phyloP scores from a whole-genome alignment of 2,113 vertebrate species.

The Trichomycterus rosablanca region DNA sequence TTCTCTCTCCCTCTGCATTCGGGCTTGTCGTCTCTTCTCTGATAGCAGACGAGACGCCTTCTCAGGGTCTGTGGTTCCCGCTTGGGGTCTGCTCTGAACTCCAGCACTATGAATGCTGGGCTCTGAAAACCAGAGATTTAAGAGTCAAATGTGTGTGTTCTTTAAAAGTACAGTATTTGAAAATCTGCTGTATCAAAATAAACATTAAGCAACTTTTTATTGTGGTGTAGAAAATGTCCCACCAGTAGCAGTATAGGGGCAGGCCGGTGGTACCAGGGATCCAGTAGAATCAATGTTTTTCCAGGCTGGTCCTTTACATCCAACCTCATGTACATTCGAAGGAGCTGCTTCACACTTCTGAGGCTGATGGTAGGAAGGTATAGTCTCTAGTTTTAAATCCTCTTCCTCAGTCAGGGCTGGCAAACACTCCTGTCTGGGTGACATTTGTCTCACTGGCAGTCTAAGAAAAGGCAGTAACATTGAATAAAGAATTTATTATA shows the following conservation, averaged over 20 bases:
- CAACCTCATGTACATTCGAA: not conserved
- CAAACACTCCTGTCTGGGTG: conserved; percentile 70
- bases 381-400: conserved; percentile 25
- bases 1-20: conserved; percentile 82
- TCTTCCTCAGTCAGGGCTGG: conserved; percentile 67
- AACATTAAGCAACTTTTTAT: no score
- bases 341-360: not conserved
- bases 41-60: conserved; percentile 81
- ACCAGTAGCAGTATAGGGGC: conserved; percentile 12
- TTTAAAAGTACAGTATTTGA: no score
- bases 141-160: no score
- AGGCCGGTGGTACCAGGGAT: not conserved
- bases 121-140: conserved; percentile 6
- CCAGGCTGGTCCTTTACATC: not conserved
- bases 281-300: not conserved
- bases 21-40: conserved; percentile 85
- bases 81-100: conserved; percentile 57
- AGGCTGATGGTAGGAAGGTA: not conserved
- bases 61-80: conserved; percentile 81
- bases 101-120: conserved; percentile 18
- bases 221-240: not conserved
- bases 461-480: conserved; percentile 12
- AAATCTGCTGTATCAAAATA: no score
- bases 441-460: conserved; percentile 60
- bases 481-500: conserved; percentile 35